A percentile compares a stretch with the other conserved stretches of the same genome.
Conservation (phyloP, 2,888 invertebrate species). For the Meloe dianella region DNA sequence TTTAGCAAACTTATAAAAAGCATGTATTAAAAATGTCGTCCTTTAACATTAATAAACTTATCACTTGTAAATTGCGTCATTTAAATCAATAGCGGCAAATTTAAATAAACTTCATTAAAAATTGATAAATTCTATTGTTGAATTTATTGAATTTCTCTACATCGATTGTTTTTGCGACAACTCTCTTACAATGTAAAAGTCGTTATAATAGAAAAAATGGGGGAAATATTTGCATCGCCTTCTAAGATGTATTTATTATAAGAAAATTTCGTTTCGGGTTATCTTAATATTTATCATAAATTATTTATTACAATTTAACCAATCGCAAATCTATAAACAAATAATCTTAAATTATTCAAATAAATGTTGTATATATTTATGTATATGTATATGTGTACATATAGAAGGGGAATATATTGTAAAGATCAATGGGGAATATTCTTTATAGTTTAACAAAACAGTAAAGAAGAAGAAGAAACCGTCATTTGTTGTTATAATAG, state of each 20-base stretch:
- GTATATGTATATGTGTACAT: too few relatives aligned
- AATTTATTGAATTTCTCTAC: neutral
- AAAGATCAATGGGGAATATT: neutral
- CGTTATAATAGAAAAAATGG: neutral
- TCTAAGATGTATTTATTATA: slow-evolving; percentile 27
- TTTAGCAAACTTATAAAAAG: slow-evolving; percentile 41
- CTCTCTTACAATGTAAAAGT: neutral
- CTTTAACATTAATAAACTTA: slow-evolving; percentile 48
- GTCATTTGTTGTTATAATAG: slow-evolving; percentile 22
- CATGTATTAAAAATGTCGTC: slow-evolving; percentile 46
- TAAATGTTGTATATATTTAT: neutral
- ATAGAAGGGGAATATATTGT: neutral
- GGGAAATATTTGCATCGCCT: slow-evolving; percentile 32
- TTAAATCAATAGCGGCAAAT: slow-evolving; percentile 49
- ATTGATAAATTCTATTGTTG: neutral
- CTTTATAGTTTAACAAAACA: neutral
- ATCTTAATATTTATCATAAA: slow-evolving; percentile 39
- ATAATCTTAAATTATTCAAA: neutral
- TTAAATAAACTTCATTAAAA: slow-evolving; percentile 37
- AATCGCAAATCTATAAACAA: slow-evolving; percentile 22
- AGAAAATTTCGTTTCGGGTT: slow-evolving; percentile 39
- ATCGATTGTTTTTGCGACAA: too few relatives aligned
- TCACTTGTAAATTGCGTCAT: slow-evolving; percentile 47
- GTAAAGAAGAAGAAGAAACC: slow-evolving; percentile 25
- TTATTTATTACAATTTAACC: slow-evolving; percentile 35